Conservation (phyloP, 2,797 vertebrate genomes). For the Myripristis jacobus region DNA sequence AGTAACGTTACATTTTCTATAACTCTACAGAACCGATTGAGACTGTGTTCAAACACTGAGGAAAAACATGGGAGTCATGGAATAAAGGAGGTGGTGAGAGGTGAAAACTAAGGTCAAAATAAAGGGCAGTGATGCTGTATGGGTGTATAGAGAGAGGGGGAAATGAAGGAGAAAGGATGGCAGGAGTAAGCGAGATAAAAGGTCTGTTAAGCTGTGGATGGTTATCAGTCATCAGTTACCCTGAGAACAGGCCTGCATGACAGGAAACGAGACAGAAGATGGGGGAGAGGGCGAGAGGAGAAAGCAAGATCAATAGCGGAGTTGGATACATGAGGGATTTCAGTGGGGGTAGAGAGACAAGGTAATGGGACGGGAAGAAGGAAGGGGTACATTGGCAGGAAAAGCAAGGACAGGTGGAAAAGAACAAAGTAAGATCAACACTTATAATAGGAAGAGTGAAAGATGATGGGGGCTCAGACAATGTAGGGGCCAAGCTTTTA, state of each 20-base stretch:
- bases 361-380: background rate
- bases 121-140: no score
- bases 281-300: background rate
- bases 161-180: no score
- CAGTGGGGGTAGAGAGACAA: background rate
- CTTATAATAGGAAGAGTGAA: no score
- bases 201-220: background rate
- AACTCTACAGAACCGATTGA: no score
- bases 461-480: no score
- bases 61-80: background rate
- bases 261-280: slow-evolving; percentile 1
- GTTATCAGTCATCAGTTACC: slow-evolving; percentile 8
- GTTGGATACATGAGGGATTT: background rate
- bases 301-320: background rate
- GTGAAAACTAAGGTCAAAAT: no score
- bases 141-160: no score
- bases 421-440: no score
- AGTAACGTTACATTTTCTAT: background rate
- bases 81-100: no score
- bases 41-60: background rate
- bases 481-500: no score
- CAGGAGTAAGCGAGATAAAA: no score
- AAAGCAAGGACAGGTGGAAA: no score
- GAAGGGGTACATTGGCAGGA: background rate
- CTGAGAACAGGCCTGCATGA: background rate